Conservation (phyloP, 2,113 vertebrate genomes). For the Desmodus rotundus region DNA sequence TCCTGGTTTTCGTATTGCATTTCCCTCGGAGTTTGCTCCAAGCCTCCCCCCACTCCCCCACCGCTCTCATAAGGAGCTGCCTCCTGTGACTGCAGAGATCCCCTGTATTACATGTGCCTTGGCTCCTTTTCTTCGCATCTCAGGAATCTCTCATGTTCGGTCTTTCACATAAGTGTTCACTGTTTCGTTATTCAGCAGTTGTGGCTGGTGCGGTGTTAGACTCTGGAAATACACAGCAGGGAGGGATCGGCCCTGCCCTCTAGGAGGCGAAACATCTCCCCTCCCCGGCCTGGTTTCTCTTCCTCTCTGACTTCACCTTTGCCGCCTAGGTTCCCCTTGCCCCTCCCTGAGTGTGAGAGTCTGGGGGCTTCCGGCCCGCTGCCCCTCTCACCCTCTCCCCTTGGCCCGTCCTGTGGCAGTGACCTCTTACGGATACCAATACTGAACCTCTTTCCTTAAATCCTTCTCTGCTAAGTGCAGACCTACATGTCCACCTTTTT, state of each 20-base stretch:
- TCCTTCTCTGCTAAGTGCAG: neutral
- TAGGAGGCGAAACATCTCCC: neutral
- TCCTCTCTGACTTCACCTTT: neutral
- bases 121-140: neutral
- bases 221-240: neutral
- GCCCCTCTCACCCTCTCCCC: neutral
- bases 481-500: neutral
- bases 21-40: neutral
- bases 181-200: neutral
- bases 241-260: neutral
- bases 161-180: neutral
- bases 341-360: neutral
- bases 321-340: neutral
- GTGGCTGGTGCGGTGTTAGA: neutral
- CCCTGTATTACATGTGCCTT: neutral
- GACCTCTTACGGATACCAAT: neutral
- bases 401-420: neutral
- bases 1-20: neutral
- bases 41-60: neutral
- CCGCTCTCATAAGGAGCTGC: neutral
- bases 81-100: neutral
- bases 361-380: neutral
- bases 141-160: neutral
- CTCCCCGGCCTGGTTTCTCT: neutral
- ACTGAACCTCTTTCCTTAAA: neutral